Conservation (phyloP, 2,888 invertebrate genomes). For the Chrysolina oricalcia region DNA sequence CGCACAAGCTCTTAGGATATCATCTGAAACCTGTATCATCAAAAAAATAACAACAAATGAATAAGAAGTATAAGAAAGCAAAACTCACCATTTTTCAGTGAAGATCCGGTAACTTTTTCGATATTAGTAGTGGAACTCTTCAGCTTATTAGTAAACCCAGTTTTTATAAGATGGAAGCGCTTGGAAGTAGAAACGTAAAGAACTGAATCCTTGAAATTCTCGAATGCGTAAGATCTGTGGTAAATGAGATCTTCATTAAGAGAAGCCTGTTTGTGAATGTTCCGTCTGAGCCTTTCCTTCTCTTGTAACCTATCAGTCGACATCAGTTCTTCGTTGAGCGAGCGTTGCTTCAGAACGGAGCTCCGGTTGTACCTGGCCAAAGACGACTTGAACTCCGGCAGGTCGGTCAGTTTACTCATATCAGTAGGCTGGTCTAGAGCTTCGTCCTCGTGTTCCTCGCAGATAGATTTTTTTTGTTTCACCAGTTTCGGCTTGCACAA, state of each 20-base stretch:
- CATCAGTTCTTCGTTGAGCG: slow-evolving; percentile 92
- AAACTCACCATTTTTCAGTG: slow-evolving; percentile 75
- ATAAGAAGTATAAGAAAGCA: neutral
- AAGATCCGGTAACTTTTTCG: slow-evolving; percentile 83
- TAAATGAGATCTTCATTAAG: slow-evolving; percentile 90
- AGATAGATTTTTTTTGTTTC: slow-evolving; percentile 90
- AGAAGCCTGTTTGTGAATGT: slow-evolving; percentile 92
- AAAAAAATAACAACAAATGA: neutral
- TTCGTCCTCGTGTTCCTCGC: slow-evolving; percentile 82
- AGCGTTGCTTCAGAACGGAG: slow-evolving; percentile 85
- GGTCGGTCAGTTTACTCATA: slow-evolving; percentile 75
- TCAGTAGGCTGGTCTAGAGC: slow-evolving; percentile 80
- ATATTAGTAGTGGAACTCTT: slow-evolving; percentile 88
- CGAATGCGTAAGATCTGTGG: slow-evolving; percentile 78
- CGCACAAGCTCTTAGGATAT: no score
- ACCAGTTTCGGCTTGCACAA: slow-evolving; percentile 81
- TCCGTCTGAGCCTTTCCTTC: slow-evolving; percentile 86
- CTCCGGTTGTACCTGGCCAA: slow-evolving; percentile 31
- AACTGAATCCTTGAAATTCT: slow-evolving; percentile 82
- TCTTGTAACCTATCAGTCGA: slow-evolving; percentile 88
- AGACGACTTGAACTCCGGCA: slow-evolving; percentile 32
- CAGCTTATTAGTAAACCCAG: slow-evolving; percentile 87
- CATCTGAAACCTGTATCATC: no score
- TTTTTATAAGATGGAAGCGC: slow-evolving; percentile 84
- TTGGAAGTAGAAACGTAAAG: slow-evolving; percentile 84